Percentiles rank a stretch among this genome's conserved stretches.
phyloP scores from a whole-genome alignment of 2,797 vertebrate species.

The Onychomys arenicola region DNA sequence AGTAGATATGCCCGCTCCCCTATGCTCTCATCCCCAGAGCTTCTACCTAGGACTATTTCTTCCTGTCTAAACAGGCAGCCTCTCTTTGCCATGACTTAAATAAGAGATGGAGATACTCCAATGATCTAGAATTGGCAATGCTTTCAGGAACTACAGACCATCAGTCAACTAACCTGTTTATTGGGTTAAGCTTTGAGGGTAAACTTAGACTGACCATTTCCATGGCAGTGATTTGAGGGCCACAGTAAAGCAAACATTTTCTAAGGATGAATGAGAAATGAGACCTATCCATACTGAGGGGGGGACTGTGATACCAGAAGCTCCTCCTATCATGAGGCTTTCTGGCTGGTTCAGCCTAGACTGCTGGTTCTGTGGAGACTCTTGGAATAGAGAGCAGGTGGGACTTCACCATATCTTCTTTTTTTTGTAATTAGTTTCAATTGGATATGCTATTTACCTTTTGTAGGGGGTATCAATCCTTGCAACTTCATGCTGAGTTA shows the following conservation, averaged over 20 bases:
- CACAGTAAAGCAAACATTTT: conserved; percentile 47
- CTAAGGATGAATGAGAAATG: neutral
- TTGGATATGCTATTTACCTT: neutral
- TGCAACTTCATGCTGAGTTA: neutral
- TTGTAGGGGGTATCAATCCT: neutral
- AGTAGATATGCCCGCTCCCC: neutral
- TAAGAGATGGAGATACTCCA: neutral
- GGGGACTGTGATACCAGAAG: neutral
- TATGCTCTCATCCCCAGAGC: neutral
- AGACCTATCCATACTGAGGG: neutral
- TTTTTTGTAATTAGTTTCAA: neutral
- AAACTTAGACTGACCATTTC: conserved; percentile 60
- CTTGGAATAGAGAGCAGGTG: neutral
- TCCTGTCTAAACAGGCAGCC: neutral
- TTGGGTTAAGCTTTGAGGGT: conserved; percentile 37
- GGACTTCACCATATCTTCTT: neutral
- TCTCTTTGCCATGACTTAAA: neutral
- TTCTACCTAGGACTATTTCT: neutral
- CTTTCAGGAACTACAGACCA: conserved; percentile 29
- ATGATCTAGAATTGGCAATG: neutral
- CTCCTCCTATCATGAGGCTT: neutral
- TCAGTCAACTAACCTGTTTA: conserved; percentile 13
- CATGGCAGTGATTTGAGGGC: neutral
- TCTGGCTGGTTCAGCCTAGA: neutral
- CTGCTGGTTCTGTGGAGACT: neutral